A percentile compares a stretch with the other conserved stretches of the same genome.
Evolutionary conservation across 2,888 invertebrate genomes (phyloP).

Genomic region (Campaea margaritaria): DNA sequence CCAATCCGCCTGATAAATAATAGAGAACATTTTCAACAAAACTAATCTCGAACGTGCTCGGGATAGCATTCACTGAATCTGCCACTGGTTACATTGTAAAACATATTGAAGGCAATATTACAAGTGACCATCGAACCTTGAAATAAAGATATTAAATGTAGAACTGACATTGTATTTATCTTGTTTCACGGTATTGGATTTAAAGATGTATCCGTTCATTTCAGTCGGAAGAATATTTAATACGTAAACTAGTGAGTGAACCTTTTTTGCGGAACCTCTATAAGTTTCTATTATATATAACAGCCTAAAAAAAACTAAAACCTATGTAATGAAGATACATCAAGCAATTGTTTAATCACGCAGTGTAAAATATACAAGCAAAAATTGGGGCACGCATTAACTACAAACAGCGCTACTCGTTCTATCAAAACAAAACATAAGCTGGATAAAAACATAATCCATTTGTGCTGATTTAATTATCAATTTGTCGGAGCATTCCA

Average conservation of each 20-base stretch:
- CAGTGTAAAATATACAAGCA: background rate
- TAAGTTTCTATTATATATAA: too few species aligned
- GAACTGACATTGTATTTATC: background rate
- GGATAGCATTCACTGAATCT: slow-evolving; percentile 6
- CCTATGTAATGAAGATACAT: too few species aligned
- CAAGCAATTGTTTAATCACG: too few species aligned
- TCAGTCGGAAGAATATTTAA: background rate
- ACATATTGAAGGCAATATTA: slow-evolving; percentile 6
- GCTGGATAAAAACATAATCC: slow-evolving; percentile 1
- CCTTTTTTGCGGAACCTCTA: too few species aligned
- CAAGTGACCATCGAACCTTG: background rate
- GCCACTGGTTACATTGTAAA: slow-evolving; percentile 3
- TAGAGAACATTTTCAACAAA: background rate
- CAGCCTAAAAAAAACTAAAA: too few species aligned
- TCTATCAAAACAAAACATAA: background rate
- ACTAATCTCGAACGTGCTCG: slow-evolving; percentile 10
- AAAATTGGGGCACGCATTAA: background rate
- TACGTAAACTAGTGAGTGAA: too few species aligned
- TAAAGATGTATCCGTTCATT: too few species aligned
- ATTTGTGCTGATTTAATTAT: slow-evolving; percentile 20
- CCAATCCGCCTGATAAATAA: background rate
- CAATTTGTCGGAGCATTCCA: slow-evolving; percentile 11
- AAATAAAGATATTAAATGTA: background rate
- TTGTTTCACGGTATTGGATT: background rate
- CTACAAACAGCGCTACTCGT: background rate